phyloP scores from a whole-genome alignment of 2,113 vertebrate species.

The Eulacestoma nigropectus region DNA sequence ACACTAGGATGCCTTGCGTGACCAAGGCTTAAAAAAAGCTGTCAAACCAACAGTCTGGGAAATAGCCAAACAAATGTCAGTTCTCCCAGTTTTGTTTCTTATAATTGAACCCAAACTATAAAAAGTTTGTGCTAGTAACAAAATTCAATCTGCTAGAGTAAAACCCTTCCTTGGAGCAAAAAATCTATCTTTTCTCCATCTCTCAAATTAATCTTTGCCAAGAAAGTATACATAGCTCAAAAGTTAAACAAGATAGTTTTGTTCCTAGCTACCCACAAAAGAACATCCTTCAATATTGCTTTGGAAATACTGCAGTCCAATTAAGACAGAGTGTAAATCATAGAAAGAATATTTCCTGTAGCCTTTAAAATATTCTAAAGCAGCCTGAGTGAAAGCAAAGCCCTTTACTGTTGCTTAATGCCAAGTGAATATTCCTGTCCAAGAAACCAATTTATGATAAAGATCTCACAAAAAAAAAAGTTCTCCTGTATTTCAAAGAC shows the following conservation, averaged over 20 bases:
- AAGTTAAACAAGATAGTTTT: constrained; percentile 65
- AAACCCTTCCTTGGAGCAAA: neutral
- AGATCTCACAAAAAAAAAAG: constrained; percentile 5
- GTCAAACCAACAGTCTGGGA: neutral
- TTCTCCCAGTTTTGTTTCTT: neutral
- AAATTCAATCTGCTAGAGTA: constrained; percentile 5
- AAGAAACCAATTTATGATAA: constrained; percentile 64
- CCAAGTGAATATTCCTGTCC: constrained; percentile 60
- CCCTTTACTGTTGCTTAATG: neutral
- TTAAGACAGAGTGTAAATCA: constrained; percentile 59
- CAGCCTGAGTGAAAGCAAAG: constrained; percentile 28
- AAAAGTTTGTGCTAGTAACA: constrained; percentile 6
- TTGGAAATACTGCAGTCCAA: constrained; percentile 56
- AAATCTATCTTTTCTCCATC: neutral
- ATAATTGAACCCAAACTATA: neutral
- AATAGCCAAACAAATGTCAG: neutral
- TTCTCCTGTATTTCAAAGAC: constrained; percentile 38
- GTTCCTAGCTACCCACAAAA: constrained; percentile 51
- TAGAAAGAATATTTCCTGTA: constrained; percentile 40
- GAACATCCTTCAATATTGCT: constrained; percentile 54
- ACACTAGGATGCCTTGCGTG: neutral
- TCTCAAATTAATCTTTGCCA: constrained; percentile 16
- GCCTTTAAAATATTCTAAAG: constrained; percentile 44
- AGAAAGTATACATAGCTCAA: constrained; percentile 38
- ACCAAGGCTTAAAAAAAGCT: neutral